Evolutionary conservation across 2,113 vertebrate species (phyloP).

Genomic region (Pelodiscus sinensis): DNA sequence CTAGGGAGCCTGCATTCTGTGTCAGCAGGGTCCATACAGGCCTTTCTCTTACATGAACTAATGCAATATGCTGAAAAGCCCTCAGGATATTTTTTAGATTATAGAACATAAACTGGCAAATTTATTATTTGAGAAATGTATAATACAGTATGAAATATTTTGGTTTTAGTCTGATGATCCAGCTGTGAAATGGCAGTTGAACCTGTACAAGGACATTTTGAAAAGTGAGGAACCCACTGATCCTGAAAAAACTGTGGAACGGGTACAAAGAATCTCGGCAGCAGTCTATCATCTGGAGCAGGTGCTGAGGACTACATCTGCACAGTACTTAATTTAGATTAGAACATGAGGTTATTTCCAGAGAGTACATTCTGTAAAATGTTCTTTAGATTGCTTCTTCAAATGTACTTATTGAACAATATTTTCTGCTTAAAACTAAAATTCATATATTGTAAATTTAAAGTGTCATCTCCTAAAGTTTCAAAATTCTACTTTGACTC

Average conservation of each 20-base stretch:
- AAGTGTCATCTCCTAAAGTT: not conserved
- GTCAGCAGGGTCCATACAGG: not conserved
- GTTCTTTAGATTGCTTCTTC: not conserved
- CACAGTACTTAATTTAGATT: not conserved
- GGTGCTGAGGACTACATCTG: constrained; percentile 55
- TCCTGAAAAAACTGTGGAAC: constrained; percentile 89
- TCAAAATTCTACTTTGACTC: not conserved
- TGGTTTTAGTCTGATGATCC: constrained; percentile 92
- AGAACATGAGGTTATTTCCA: not conserved
- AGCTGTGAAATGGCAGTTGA: constrained; percentile 96
- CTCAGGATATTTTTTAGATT: not conserved
- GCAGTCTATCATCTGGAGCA: constrained; percentile 95
- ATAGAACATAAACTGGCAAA: not conserved
- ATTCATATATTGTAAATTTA: not conserved
- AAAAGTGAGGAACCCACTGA: constrained; percentile 86
- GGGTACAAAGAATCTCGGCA: constrained; percentile 97
- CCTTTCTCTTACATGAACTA: not conserved
- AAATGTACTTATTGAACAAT: not conserved
- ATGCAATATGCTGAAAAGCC: not conserved
- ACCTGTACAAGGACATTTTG: constrained; percentile 93
- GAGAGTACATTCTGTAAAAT: not conserved
- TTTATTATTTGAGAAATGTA: not conserved
- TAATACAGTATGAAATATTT: not conserved
- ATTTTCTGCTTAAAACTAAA: not conserved
- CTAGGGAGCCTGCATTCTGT: not conserved